Percentiles rank a stretch among this genome's conserved stretches.
Conservation (phyloP, 2,797 vertebrate species). For the Loriculus beryllinus region DNA sequence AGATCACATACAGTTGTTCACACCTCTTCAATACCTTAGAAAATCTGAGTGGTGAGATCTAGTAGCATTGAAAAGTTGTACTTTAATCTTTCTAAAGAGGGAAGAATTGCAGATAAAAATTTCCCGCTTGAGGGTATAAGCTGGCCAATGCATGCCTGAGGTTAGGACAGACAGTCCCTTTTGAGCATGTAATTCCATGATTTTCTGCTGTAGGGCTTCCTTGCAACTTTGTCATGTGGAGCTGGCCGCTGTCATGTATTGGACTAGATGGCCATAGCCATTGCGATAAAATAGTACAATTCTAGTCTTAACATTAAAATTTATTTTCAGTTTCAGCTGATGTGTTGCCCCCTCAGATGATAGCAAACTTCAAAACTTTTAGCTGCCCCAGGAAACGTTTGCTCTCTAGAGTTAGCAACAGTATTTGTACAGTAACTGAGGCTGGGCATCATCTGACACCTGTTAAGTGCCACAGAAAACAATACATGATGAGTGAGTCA, state of each 20-base stretch:
- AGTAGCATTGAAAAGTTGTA: background rate
- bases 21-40: background rate
- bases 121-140: background rate
- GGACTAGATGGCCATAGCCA: background rate
- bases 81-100: background rate
- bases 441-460: background rate
- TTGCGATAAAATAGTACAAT: background rate
- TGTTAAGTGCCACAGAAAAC: background rate
- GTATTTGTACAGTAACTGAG: background rate
- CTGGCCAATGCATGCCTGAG: background rate
- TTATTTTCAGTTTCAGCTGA: background rate
- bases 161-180: background rate
- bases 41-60: background rate
- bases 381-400: background rate
- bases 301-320: background rate
- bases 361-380: background rate
- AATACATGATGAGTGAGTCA: background rate
- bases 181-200: background rate
- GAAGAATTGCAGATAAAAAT: slow-evolving; percentile 6
- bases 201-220: background rate
- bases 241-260: background rate
- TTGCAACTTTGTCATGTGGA: background rate
- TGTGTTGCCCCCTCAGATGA: background rate
- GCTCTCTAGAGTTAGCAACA: background rate
- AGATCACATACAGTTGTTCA: background rate